A percentile compares a stretch with the other conserved stretches of the same genome.
Evolutionary conservation across 2,113 vertebrate species (phyloP).

Genomic region (Morphnarchus princeps): DNA sequence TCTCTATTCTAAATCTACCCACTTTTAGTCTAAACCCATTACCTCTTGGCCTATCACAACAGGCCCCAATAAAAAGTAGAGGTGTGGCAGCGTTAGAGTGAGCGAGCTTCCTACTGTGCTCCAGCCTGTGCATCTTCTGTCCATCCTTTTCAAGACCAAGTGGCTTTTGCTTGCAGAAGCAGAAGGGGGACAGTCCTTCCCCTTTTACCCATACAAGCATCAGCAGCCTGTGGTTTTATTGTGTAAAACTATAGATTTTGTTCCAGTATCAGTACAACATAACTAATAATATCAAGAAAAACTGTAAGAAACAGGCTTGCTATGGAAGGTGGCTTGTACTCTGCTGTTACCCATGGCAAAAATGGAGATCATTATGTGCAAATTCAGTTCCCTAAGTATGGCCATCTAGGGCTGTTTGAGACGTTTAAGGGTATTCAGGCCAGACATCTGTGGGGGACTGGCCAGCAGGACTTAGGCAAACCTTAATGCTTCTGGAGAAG

Average conservation of each 20-base stretch:
- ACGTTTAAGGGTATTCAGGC: neutral
- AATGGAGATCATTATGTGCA: neutral
- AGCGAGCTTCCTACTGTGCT: neutral
- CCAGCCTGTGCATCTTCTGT: neutral
- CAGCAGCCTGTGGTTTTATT: neutral
- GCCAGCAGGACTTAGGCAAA: neutral
- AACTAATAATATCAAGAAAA: neutral
- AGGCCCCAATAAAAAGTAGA: neutral
- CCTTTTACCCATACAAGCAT: neutral
- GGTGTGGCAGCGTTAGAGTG: neutral
- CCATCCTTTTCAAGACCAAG: neutral
- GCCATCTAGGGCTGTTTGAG: neutral
- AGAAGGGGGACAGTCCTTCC: neutral
- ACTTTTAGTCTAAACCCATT: neutral
- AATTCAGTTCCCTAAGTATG: neutral
- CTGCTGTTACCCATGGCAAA: neutral
- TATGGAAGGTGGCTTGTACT: neutral
- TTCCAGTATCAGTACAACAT: neutral
- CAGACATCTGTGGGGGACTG: neutral
- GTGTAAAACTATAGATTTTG: neutral
- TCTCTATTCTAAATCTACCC: neutral
- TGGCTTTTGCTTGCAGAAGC: neutral
- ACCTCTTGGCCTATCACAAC: neutral
- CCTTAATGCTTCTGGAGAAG: neutral
- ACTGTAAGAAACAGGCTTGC: neutral